Evolutionary conservation across 2,113 vertebrate genomes (phyloP), one percentile per base, ranked within the genome.

Genomic region (Dunckerocampus dactyliophorus): DNA sequence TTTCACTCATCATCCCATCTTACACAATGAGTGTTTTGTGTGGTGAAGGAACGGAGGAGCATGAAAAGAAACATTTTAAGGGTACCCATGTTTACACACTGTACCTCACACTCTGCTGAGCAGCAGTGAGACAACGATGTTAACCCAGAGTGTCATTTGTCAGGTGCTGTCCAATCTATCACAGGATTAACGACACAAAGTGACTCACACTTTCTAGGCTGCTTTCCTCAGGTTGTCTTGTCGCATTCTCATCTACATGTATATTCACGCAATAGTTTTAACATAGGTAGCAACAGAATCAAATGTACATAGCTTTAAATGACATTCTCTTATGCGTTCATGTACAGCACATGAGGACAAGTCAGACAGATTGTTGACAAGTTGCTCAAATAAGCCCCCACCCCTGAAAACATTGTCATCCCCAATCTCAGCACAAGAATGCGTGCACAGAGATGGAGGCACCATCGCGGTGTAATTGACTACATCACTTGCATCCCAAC

Each of bases 181-280:
- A 28, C 24, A 28, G 37, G 11, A 39, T 39, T 12, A 2, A 39
- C 8, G 9, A 39, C 1, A 39, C 37, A 39, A 5, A 28, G 69
- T 82, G 79, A 81, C 69, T 81, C 74, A 79, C 56, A 49, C 21
- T 62, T 65, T 64, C 46, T 14, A 43, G 65, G 63, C 14, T 10
- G 37, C 42, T 53, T 65, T 50, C 12, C 1, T 8, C 9, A 31
- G 3, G 7, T 17, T 31, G 13, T 31, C 3, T 51, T 21, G 11
- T 22, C 11, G 12, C 19, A 21, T 2, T 48, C 10, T 22, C 5
- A 51, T 6, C 21, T 51, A n/a, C n/a, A n/a, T n/a, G n/a, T n/a
- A 3, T 34, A 31, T 24, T 24, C 48, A 22, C 31, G 3, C 39
- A 43, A 14, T 43, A 43, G 39, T 43, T 42, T 43, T 43, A 43